Conservation (phyloP, 2,888 invertebrate species). For the Lydus trimaculatus region DNA sequence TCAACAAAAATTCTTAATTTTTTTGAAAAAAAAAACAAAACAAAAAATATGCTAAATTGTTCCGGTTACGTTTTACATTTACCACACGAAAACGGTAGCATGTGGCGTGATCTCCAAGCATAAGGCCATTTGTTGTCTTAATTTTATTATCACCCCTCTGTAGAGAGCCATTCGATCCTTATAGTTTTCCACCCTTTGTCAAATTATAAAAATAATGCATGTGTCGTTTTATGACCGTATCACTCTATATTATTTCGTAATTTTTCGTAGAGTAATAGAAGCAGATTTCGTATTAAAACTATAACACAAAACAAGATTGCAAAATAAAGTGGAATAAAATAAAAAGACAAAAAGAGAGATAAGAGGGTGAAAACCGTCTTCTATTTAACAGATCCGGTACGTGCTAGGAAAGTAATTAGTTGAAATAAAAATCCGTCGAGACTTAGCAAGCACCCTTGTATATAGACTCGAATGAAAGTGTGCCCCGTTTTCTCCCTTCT, state of each 20-base stretch:
- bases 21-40: background rate
- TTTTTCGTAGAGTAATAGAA: background rate
- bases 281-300: constrained; percentile 2
- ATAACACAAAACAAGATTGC: constrained; percentile 6
- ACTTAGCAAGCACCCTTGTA: constrained; percentile 37
- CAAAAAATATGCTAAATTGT: background rate
- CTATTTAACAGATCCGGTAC: constrained; percentile 45
- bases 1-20: background rate
- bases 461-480: constrained; percentile 61
- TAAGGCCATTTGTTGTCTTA: constrained; percentile 58
- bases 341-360: background rate
- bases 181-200: constrained; percentile 23
- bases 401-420: constrained; percentile 62
- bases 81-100: constrained; percentile 37
- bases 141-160: constrained; percentile 59
- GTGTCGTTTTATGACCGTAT: constrained; percentile 15
- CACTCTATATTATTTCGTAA: background rate
- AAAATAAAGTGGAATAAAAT: constrained; percentile 3
- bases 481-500: constrained; percentile 36
- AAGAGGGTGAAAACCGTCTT: constrained; percentile 29
- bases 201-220: constrained; percentile 32
- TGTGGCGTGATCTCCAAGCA: constrained; percentile 57
- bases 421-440: constrained; percentile 62
- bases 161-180: constrained; percentile 31
- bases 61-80: background rate